These are phyloP conservation scores for Aelia acuminata DNA, from an alignment of 2,888 invertebrate species.

Conservation along the genomic window DNA sequence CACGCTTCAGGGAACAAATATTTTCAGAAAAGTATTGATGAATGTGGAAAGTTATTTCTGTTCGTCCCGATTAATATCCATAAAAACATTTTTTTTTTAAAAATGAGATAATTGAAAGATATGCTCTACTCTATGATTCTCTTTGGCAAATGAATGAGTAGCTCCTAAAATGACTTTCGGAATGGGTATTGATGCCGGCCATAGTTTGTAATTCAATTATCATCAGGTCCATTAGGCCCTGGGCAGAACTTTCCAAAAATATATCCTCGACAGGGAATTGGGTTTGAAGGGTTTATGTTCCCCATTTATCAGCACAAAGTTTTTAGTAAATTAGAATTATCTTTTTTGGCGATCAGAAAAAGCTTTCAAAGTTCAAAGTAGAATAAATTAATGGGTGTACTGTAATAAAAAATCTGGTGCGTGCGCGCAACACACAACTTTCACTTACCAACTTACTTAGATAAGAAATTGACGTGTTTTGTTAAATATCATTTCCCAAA, in stretches of 20 bases:
- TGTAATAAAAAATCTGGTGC: too few species aligned
- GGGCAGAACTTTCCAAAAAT: neutral
- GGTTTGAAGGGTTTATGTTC: neutral
- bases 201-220: conserved; percentile 38
- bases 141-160: neutral
- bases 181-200: neutral
- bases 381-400: too few species aligned
- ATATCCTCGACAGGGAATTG: neutral
- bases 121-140: neutral
- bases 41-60: neutral
- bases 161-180: neutral
- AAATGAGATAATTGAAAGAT: conserved; percentile 25
- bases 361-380: neutral
- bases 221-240: neutral
- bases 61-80: too few species aligned
- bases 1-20: neutral
- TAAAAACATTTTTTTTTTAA: conserved; percentile 14
- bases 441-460: too few species aligned
- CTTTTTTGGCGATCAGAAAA: neutral
- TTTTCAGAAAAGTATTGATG: neutral
- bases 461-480: too few species aligned
- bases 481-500: too few species aligned
- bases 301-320: neutral
- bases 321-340: neutral
- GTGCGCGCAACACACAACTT: too few species aligned